Conservation (phyloP, 2,113 vertebrate genomes). For the Platichthys stellatus region DNA sequence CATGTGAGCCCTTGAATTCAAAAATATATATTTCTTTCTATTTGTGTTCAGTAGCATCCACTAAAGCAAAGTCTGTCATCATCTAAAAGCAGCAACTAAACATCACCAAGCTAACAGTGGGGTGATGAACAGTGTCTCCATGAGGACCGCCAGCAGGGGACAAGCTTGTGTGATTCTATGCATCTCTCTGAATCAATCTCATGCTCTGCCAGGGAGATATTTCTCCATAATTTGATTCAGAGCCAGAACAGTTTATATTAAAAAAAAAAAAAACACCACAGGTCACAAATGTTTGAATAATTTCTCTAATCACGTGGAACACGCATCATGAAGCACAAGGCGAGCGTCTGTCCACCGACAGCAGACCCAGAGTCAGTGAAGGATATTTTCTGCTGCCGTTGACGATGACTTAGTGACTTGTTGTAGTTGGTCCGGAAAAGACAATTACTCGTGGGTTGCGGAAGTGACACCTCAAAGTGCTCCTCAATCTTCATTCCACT, state of each 20-base stretch:
- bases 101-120: not conserved
- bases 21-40: no score
- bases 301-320: constrained; percentile 52
- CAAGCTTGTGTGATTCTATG: constrained; percentile 55
- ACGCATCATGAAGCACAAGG: constrained; percentile 42
- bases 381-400: not conserved
- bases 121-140: constrained; percentile 18
- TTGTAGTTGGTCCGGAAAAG: constrained; percentile 24
- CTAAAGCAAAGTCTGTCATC: not conserved
- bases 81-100: not conserved
- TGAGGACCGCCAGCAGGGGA: constrained; percentile 36
- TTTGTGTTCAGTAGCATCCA: no score
- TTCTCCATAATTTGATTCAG: constrained; percentile 70
- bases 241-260: constrained; percentile 35
- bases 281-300: constrained; percentile 66
- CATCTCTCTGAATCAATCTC: constrained; percentile 75
- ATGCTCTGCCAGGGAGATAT: constrained; percentile 68
- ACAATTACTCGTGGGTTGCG: constrained; percentile 15
- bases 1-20: no score
- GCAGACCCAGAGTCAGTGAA: not conserved
- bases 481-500: constrained; percentile 63
- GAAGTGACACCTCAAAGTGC: constrained; percentile 41
- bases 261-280: constrained; percentile 44
- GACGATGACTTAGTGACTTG: constrained; percentile 2
- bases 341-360: not conserved